Evolutionary conservation across 1,140 invertebrate genomes (phyloP).

Genomic region (Nephila pilipes): DNA sequence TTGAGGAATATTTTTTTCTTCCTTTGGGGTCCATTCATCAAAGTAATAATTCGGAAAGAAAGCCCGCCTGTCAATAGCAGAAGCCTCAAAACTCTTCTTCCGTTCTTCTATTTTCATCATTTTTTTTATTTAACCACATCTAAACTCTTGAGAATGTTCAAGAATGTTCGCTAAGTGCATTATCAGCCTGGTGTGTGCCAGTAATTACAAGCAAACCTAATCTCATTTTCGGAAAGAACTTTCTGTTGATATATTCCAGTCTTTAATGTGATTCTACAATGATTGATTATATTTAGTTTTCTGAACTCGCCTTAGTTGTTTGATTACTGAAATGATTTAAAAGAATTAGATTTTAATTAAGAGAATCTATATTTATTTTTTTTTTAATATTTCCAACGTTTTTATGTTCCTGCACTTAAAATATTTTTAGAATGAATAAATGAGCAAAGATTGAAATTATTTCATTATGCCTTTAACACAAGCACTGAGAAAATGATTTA

Average conservation of each 20-base stretch:
- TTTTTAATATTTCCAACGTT: no score
- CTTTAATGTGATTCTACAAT: no score
- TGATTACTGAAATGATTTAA: no score
- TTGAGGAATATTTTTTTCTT: constrained; percentile 12
- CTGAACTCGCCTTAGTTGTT: no score
- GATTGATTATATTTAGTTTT: no score
- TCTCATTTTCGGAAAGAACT: not conserved
- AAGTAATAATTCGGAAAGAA: constrained; percentile 50
- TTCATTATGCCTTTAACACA: no score
- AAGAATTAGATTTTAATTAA: no score
- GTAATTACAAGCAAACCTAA: not conserved
- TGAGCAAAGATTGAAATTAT: no score
- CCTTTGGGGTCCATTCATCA: constrained; percentile 11
- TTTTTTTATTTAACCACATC: constrained; percentile 15
- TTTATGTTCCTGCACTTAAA: no score
- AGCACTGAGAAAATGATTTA: no score
- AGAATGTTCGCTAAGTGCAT: not conserved
- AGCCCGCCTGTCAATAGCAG: constrained; percentile 53
- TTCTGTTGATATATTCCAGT: not conserved
- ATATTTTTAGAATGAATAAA: no score
- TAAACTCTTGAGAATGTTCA: not conserved
- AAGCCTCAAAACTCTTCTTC: not conserved
- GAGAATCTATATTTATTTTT: no score
- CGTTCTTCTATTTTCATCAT: not conserved
- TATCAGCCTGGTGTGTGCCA: not conserved